Base-by-base conservation (phyloP, 2,797 vertebrate species). In the Echeneis naucrates region DNA sequence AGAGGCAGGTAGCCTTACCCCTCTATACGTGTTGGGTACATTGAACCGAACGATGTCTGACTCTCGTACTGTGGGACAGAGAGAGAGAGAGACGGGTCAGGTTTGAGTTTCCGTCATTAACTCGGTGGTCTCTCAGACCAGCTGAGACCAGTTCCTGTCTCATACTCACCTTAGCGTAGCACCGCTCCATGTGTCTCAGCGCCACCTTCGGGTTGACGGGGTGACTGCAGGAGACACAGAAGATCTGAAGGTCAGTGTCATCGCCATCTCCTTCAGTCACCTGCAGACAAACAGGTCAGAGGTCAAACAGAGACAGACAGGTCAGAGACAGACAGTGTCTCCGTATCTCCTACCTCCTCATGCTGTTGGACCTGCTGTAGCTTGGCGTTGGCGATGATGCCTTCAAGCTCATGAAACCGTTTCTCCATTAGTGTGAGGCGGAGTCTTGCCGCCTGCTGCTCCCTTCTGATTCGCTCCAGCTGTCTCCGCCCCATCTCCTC, bases 11-110 rank as follows among this genome's bases (percentile, higher is more conserved):
- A n/a, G n/a, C n/a, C 95, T 95, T 89, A 98, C 97, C 97, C 97
- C 89, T 98, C 97, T 70, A 98, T 98, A 83, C 95, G 95, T 68
- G 97, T 98, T 9, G 97, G 97, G 75, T 96, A 98, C 95, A 98
- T 96, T 72, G 97, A 98, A 47, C 97, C 97, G 58, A 98, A 98
- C n/a, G 97, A 98, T 0, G 97, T 98, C 92, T 98, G 97, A 87
- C 97, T 98, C 85, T 98, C 97, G 59, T 97, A 98, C 97, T 98
- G 93, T 9, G 40, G 66, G 4, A 82, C 2, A n/a, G n/a, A n/a
- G n/a, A n/a, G n/a, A n/a, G n/a, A n/a, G n/a, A n/a, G n/a, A n/a
- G n/a, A n/a, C n/a, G n/a, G n/a, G n/a, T n/a, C n/a, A n/a, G n/a
- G n/a, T n/a, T n/a, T n/a, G n/a, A n/a, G n/a, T n/a, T n/a, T n/a